Percentiles rank a stretch among this genome's conserved stretches.
phyloP scores from a whole-genome alignment of 2,113 vertebrate genomes.

The Oryctolagus cuniculus region DNA sequence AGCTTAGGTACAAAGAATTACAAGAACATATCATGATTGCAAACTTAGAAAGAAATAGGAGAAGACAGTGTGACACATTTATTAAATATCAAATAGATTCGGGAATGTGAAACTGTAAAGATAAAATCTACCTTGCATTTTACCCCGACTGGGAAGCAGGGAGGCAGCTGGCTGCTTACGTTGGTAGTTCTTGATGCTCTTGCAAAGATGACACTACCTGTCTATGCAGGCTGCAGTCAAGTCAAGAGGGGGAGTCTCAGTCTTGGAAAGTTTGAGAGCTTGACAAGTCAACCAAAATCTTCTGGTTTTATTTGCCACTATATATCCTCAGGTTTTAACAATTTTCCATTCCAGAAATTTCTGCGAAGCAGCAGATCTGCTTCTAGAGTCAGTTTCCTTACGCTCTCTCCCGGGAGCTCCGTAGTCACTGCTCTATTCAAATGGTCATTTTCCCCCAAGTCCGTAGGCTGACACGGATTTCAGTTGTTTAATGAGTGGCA shows the following conservation, averaged over 20 bases:
- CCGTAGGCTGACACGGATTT: background rate
- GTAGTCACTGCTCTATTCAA: background rate
- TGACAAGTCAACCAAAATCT: background rate
- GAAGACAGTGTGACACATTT: background rate
- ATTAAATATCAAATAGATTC: constrained; percentile 4
- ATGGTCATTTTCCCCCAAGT: background rate
- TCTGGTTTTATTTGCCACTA: background rate
- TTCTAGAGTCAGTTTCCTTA: background rate
- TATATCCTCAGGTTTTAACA: background rate
- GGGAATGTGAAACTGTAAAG: background rate
- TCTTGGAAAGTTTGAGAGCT: background rate
- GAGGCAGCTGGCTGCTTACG: background rate
- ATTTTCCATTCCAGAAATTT: background rate
- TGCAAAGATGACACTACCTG: background rate
- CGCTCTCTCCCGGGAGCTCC: background rate
- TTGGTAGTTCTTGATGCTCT: background rate
- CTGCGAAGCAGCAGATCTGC: background rate
- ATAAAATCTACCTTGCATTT: background rate
- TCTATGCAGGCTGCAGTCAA: background rate
- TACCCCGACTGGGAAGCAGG: background rate
- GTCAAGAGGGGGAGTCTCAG: background rate
- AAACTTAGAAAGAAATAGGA: background rate
- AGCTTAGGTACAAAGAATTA: constrained; percentile 9
- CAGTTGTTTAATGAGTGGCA: background rate
- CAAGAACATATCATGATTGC: background rate